phyloP scores from a whole-genome alignment of 2,113 vertebrate species.

The Dipodomys ordii region DNA sequence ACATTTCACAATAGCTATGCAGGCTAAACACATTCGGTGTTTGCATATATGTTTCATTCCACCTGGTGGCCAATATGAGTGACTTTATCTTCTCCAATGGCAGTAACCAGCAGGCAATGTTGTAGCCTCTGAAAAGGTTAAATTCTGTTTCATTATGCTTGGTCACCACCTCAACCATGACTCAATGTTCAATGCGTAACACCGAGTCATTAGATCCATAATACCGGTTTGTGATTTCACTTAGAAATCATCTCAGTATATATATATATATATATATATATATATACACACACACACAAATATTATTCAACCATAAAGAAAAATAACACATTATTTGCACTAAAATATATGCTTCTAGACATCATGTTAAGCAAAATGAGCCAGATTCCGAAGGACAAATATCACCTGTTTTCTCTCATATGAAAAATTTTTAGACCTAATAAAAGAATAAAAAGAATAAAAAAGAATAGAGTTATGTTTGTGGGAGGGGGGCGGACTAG shows the following conservation, averaged over 20 bases:
- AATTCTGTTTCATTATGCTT: neutral
- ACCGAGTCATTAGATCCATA: neutral
- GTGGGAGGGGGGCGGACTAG: no score
- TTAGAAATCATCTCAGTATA: neutral
- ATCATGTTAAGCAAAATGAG: no score
- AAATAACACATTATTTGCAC: no score
- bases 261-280: no score
- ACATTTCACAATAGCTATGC: neutral
- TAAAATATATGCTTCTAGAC: no score
- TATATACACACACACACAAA: no score
- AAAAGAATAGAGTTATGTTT: no score
- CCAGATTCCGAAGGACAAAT: no score
- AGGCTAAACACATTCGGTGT: neutral
- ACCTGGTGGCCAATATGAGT: neutral
- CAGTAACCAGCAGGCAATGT: neutral
- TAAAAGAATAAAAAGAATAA: no score
- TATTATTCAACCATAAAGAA: no score
- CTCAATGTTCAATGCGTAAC: neutral
- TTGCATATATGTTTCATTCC: neutral
- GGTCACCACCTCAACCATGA: neutral
- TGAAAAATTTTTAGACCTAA: no score
- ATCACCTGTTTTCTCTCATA: no score
- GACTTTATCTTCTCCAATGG: neutral
- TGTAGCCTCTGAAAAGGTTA: neutral
- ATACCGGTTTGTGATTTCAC: neutral